Percentiles rank a stretch among this genome's conserved stretches.
These are phyloP conservation scores for Callyntrura sp. DNA, from an alignment of 2,888 invertebrate species.

Conservation along the genomic window DNA sequence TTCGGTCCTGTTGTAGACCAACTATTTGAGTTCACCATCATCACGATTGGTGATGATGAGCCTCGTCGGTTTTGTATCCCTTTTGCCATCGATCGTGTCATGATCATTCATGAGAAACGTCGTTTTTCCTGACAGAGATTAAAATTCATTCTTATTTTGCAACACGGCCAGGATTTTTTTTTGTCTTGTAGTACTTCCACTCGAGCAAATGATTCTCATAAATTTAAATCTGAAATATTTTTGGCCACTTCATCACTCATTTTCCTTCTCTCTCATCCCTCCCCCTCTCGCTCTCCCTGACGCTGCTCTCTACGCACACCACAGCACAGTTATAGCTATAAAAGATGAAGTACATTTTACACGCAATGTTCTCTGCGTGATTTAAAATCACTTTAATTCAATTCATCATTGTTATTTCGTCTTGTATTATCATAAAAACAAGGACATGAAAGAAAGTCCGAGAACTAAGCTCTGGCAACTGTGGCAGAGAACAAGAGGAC, in stretches of 20 bases:
- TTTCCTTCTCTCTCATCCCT: constrained; percentile 8
- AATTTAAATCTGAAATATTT: constrained; percentile 47
- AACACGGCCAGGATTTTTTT: constrained; percentile 5
- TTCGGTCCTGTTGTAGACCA: constrained; percentile 9
- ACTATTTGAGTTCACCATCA: constrained; percentile 73
- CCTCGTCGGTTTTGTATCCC: constrained; percentile 21
- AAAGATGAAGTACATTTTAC: constrained; percentile 5
- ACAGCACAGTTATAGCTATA: background rate
- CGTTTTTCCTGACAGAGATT: constrained; percentile 24
- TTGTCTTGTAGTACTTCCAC: background rate
- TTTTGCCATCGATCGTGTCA: constrained; percentile 46
- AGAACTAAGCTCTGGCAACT: constrained; percentile 61
- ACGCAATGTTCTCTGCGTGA: constrained; percentile 54
- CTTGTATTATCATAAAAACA: constrained; percentile 37
- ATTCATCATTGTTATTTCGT: constrained; percentile 64
- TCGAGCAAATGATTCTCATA: constrained; percentile 53
- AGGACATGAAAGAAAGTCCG: constrained; percentile 53
- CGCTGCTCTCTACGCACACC: background rate
- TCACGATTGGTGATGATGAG: constrained; percentile 57
- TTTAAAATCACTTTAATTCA: constrained; percentile 72
- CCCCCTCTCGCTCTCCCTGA: background rate
- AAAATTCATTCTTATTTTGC: constrained; percentile 41
- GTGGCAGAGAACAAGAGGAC: constrained; percentile 6
- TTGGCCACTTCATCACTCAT: constrained; percentile 53
- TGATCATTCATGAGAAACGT: constrained; percentile 37